Evolutionary conservation across 2,888 invertebrate species (phyloP).

Genomic region (Rotaria sp.): DNA sequence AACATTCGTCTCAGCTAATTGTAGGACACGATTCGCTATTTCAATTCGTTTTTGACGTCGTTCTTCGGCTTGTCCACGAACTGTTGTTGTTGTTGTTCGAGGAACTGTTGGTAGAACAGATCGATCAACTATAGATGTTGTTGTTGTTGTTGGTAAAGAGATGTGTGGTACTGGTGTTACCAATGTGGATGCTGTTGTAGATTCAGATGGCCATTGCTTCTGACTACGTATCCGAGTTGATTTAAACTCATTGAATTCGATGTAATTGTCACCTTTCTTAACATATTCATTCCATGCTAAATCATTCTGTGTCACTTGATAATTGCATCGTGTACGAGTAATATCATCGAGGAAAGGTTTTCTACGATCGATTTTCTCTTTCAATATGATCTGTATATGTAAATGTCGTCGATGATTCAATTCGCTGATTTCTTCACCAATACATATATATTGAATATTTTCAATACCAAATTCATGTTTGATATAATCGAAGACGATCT

Average conservation of each 20-base stretch:
- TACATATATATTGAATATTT: background rate
- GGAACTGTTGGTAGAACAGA: no score
- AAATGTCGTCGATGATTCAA: background rate
- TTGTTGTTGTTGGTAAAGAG: no score
- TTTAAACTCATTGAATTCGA: background rate
- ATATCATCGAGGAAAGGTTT: background rate
- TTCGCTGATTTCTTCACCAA: background rate
- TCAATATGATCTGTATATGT: background rate
- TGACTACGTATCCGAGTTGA: no score
- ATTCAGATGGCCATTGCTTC: no score
- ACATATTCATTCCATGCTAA: background rate
- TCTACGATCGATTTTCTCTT: background rate
- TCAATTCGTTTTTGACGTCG: no score
- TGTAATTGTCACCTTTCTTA: background rate
- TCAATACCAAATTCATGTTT: background rate
- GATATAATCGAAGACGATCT: background rate
- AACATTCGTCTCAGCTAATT: no score
- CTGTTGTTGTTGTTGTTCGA: no score
- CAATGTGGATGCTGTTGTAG: no score
- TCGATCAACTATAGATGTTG: no score
- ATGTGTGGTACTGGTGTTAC: no score
- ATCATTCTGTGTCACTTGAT: background rate
- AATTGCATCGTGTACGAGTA: background rate
- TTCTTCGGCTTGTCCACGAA: no score
- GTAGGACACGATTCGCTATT: no score